These are phyloP conservation scores for Isaurus tuberculatus DNA, from an alignment of 92 coral and sea anemone species.

Conservation along the genomic window DNA sequence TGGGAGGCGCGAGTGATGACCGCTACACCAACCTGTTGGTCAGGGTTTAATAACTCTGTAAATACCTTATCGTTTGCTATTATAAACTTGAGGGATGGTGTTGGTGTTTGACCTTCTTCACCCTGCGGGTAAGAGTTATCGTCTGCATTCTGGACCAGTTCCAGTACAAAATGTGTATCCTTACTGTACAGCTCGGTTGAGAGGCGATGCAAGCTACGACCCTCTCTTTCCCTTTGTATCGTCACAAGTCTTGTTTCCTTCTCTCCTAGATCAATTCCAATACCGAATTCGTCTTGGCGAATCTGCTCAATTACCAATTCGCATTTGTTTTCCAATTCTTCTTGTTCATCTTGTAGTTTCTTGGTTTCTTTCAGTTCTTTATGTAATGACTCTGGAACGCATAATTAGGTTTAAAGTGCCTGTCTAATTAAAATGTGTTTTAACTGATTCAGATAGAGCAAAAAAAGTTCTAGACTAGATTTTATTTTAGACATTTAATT, in stretches of 20 bases:
- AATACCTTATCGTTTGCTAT: constrained; percentile 68
- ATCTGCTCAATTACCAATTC: constrained; percentile 78
- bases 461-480: too few species aligned
- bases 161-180: constrained; percentile 95
- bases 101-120: constrained; percentile 19
- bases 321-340: constrained; percentile 55
- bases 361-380: background rate
- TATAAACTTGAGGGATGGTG: constrained; percentile 81
- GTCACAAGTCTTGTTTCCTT: constrained; percentile 82
- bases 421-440: too few species aligned
- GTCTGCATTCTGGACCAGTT: constrained; percentile 95
- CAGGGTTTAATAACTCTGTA: background rate
- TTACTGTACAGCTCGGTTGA: constrained; percentile 88
- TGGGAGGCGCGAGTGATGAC: too few species aligned
- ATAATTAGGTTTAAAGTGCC: background rate
- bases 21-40: too few species aligned
- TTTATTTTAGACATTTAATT: too few species aligned
- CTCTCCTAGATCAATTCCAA: constrained; percentile 84
- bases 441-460: too few species aligned
- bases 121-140: constrained; percentile 73
- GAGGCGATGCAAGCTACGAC: constrained; percentile 85
- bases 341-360: constrained; percentile 26
- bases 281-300: constrained; percentile 93
- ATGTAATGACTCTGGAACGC: background rate
- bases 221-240: constrained; percentile 85